These are phyloP conservation scores for Holotrichia oblita DNA, from an alignment of 1,140 invertebrate species.

Conservation along the genomic window DNA sequence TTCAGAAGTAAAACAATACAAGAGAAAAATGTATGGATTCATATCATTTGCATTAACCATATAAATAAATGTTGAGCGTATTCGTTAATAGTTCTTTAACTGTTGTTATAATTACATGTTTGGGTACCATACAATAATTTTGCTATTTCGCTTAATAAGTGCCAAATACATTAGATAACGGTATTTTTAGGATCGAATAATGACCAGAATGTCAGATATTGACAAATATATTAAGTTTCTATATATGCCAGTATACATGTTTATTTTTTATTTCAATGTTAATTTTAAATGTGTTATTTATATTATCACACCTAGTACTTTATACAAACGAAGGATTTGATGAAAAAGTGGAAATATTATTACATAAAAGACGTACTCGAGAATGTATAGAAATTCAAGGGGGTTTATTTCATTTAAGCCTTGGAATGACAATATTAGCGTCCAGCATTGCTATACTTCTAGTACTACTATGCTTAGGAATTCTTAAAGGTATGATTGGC, in stretches of 20 bases:
- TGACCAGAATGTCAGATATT: no score
- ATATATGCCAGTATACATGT: neutral
- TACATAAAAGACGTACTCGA: neutral
- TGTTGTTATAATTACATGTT: no score
- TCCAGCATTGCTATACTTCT: constrained; percentile 10
- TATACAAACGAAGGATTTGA: constrained; percentile 33
- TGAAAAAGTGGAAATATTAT: constrained; percentile 19
- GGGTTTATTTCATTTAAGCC: constrained; percentile 9
- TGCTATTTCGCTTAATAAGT: no score
- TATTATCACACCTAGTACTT: neutral
- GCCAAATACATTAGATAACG: no score
- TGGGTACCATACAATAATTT: no score
- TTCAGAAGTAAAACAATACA: no score
- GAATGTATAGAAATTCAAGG: neutral
- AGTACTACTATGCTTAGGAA: constrained; percentile 41
- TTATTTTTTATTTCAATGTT: no score
- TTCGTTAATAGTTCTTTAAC: no score
- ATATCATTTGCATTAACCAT: no score
- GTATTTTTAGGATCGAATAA: no score
- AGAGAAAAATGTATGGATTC: no score
- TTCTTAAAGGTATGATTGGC: constrained; percentile 50
- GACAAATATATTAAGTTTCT: neutral
- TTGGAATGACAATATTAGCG: constrained; percentile 20
- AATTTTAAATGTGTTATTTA: neutral
- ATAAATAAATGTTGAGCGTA: no score